Percentiles rank a stretch among this genome's conserved stretches.
Evolutionary conservation across 30 jellyfish, hydroid and myxozoan genomes (phyloP).

Genomic region (Hydra vulgaris): DNA sequence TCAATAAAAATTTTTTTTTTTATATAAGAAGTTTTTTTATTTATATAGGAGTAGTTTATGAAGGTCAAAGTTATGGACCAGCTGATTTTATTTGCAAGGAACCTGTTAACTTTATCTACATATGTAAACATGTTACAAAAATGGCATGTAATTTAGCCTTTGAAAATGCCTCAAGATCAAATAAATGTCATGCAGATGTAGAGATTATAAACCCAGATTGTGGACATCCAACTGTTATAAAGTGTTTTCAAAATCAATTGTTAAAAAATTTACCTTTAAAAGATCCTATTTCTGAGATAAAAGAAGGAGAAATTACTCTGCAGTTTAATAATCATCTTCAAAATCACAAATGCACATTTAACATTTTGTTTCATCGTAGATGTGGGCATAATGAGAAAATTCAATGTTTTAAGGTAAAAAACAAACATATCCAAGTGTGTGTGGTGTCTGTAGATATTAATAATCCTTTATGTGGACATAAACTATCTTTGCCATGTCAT

Average conservation of each 20-base stretch:
- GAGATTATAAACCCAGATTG: constrained; percentile 8
- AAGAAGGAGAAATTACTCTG: neutral
- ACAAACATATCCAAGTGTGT: neutral
- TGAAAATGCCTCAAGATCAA: neutral
- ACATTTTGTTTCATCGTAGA: neutral
- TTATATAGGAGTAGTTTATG: neutral
- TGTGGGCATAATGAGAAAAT: constrained; percentile 10
- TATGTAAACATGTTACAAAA: constrained; percentile 2
- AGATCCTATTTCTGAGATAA: neutral
- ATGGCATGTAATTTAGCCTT: constrained; percentile 13
- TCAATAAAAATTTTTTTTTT: too few relatives aligned
- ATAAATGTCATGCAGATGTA: neutral
- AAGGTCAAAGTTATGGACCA: constrained; percentile 21
- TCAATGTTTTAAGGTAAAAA: neutral
- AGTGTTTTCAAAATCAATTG: constrained; percentile 5
- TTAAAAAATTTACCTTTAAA: neutral
- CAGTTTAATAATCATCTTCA: neutral
- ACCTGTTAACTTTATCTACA: constrained; percentile 5
- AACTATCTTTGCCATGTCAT: neutral
- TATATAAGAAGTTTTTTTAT: too few relatives aligned
- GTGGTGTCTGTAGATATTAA: neutral
- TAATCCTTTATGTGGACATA: constrained; percentile 2
- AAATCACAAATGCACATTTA: neutral
- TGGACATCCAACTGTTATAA: constrained; percentile 2
- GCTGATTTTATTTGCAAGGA: constrained; percentile 9